Percentiles rank a stretch among this genome's conserved stretches.
These are phyloP conservation scores for Psophia crepitans DNA, from an alignment of 2,113 vertebrate genomes.

Conservation along the genomic window DNA sequence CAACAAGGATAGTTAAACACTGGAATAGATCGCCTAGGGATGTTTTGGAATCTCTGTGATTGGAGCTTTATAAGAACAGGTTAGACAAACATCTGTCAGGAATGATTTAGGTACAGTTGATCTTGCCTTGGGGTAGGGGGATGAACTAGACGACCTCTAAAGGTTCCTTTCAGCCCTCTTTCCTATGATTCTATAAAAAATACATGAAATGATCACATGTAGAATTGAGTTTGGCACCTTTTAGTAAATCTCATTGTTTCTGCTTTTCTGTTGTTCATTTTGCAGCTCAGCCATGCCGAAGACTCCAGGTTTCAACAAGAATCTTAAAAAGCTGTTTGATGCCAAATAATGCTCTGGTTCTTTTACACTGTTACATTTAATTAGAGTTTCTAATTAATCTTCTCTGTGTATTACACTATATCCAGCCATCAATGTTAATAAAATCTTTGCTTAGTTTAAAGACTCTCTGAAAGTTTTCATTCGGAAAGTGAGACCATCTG, in stretches of 20 bases:
- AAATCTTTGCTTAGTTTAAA: slow-evolving; percentile 66
- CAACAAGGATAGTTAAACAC: slow-evolving; percentile 28
- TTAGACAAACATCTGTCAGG: slow-evolving; percentile 69
- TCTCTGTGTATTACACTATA: slow-evolving; percentile 51
- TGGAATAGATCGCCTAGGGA: slow-evolving; percentile 40
- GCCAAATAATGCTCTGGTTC: slow-evolving; percentile 29
- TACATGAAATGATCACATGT: neutral
- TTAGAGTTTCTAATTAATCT: slow-evolving; percentile 71
- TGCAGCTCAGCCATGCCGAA: neutral
- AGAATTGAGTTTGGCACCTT: slow-evolving; percentile 32
- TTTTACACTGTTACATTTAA: slow-evolving; percentile 66
- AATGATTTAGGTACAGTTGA: slow-evolving; percentile 59
- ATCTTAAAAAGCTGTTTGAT: slow-evolving; percentile 32
- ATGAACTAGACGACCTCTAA: slow-evolving; percentile 57
- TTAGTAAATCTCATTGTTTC: slow-evolving; percentile 24
- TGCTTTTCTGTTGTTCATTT: neutral
- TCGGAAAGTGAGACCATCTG: slow-evolving; percentile 69
- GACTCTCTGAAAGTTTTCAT: slow-evolving; percentile 67
- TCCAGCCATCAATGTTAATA: slow-evolving; percentile 68
- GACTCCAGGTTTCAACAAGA: neutral
- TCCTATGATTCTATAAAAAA: slow-evolving; percentile 1
- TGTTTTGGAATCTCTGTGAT: slow-evolving; percentile 38
- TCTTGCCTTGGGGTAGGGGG: slow-evolving; percentile 61
- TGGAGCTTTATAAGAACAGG: slow-evolving; percentile 55
- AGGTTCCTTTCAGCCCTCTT: slow-evolving; percentile 39